These are phyloP conservation scores for Drosophila suboccidentalis DNA, from an alignment of 2,888 invertebrate genomes.

Conservation along the genomic window DNA sequence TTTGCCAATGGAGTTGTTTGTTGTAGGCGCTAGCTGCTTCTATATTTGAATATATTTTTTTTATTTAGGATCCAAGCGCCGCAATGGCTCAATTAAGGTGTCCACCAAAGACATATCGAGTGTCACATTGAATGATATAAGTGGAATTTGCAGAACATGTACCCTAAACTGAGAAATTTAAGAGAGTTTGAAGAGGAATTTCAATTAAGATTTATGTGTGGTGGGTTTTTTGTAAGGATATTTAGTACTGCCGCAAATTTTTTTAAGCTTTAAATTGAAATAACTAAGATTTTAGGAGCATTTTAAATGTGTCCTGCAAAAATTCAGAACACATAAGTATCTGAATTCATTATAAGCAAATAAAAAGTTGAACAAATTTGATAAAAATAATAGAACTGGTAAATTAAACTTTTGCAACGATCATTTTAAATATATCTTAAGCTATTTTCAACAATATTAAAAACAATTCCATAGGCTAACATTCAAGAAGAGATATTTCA, in stretches of 20 bases:
- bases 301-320: no score
- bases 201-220: neutral
- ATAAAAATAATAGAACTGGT: no score
- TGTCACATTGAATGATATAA: slow-evolving; percentile 45
- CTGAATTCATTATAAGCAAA: no score
- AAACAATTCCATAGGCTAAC: neutral
- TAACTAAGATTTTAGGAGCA: no score
- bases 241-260: neutral
- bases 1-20: neutral
- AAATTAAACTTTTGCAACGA: no score
- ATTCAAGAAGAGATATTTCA: neutral
- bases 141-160: slow-evolving; percentile 43
- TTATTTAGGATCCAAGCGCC: slow-evolving; percentile 43
- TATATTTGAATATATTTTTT: slow-evolving; percentile 14
- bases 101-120: slow-evolving; percentile 48
- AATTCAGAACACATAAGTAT: no score
- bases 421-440: neutral
- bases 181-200: neutral
- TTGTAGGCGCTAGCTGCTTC: slow-evolving; percentile 12
- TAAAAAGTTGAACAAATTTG: no score
- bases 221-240: neutral
- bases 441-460: neutral
- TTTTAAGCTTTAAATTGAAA: neutral
- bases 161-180: slow-evolving; percentile 20
- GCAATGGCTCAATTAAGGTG: slow-evolving; percentile 68